Evolutionary conservation across 2,888 invertebrate species (phyloP).

Genomic region (Volucella zonaria): DNA sequence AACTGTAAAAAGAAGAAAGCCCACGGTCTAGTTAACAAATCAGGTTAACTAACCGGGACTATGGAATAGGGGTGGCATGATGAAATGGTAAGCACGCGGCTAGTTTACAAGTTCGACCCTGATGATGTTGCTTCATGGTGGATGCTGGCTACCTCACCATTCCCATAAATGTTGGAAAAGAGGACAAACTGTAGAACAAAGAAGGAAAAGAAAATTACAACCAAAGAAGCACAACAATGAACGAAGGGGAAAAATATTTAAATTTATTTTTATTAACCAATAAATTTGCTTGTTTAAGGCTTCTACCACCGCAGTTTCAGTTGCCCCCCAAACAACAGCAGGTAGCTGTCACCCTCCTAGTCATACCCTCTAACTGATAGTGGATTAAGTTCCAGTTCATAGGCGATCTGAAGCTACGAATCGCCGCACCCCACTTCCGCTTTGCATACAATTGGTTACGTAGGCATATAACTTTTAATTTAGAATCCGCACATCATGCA

Average conservation of each 20-base stretch:
- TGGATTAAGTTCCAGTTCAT: constrained; percentile 69
- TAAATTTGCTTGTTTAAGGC: constrained; percentile 80
- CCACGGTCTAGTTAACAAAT: constrained; percentile 60
- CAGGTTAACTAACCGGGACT: constrained; percentile 64
- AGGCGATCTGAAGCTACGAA: constrained; percentile 12
- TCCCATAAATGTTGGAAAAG: not conserved
- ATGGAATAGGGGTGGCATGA: constrained; percentile 29
- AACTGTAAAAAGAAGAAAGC: not conserved
- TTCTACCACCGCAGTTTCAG: constrained; percentile 29
- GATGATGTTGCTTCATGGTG: not conserved
- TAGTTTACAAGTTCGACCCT: constrained; percentile 57
- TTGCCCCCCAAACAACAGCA: not conserved
- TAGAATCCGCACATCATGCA: constrained; percentile 71
- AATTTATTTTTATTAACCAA: constrained; percentile 79
- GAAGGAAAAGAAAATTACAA: constrained; percentile 54
- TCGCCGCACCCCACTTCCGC: constrained; percentile 2
- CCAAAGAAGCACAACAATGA: constrained; percentile 10
- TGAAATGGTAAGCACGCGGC: constrained; percentile 62
- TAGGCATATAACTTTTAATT: constrained; percentile 73
- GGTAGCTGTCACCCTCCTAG: not conserved
- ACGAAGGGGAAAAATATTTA: constrained; percentile 76
- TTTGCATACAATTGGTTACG: constrained; percentile 67
- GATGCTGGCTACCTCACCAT: not conserved
- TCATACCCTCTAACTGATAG: constrained; percentile 34
- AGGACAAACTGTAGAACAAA: constrained; percentile 41